Evolutionary conservation across 2,888 invertebrate genomes (phyloP).

Genomic region (Tenthredo scrophulariae): DNA sequence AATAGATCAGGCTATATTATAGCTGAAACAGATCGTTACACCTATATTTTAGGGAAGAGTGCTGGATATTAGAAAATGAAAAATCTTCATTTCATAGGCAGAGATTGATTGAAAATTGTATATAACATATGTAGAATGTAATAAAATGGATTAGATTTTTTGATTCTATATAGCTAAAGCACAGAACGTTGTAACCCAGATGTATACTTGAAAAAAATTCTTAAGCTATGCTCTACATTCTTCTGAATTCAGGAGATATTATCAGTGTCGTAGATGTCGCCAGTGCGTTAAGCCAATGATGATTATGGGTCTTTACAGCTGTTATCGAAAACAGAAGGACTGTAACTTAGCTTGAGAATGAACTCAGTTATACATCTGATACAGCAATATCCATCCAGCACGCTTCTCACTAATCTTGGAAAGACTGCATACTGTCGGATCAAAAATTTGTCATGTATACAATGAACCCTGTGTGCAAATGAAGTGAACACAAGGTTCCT

Average conservation of each 20-base stretch:
- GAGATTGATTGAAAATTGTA: neutral
- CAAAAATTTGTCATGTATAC: neutral
- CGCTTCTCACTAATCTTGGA: constrained; percentile 28
- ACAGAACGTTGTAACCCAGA: neutral
- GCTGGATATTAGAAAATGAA: constrained; percentile 44
- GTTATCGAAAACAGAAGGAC: constrained; percentile 5
- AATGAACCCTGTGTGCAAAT: neutral
- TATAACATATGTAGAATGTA: neutral
- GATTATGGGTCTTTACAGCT: neutral
- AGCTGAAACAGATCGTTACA: constrained; percentile 32
- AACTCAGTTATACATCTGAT: constrained; percentile 13
- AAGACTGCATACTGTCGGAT: constrained; percentile 35
- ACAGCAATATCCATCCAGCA: constrained; percentile 39
- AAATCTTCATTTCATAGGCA: constrained; percentile 1
- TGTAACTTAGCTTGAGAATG: neutral
- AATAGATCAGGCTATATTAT: constrained; percentile 8
- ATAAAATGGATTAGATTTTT: constrained; percentile 1
- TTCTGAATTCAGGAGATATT: constrained; percentile 1
- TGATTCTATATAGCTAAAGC: constrained; percentile 5
- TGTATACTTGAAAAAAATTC: neutral
- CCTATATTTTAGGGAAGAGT: constrained; percentile 44
- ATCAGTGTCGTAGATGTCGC: neutral
- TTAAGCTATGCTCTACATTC: neutral
- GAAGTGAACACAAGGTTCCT: neutral
- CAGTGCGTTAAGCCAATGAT: neutral